phyloP scores from a whole-genome alignment of 2,113 vertebrate genomes.

The Gymnobelideus leadbeateri region DNA sequence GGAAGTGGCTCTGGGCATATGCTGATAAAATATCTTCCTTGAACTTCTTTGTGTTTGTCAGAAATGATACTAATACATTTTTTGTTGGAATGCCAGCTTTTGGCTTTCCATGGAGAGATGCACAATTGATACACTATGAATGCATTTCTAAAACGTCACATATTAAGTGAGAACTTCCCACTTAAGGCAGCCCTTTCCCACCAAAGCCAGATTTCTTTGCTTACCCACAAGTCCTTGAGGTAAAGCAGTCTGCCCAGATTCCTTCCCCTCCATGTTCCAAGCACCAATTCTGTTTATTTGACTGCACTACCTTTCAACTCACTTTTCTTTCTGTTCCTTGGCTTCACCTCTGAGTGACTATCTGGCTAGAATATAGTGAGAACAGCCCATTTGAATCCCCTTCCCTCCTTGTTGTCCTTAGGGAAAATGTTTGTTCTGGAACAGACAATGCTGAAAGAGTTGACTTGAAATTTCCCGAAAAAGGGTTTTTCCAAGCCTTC shows the following conservation, averaged over 20 bases:
- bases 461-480: slow-evolving; percentile 19
- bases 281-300: not conserved
- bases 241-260: not conserved
- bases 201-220: not conserved
- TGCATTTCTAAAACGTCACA: not conserved
- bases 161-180: not conserved
- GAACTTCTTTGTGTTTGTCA: not conserved
- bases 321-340: not conserved
- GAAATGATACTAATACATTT: not conserved
- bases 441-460: slow-evolving; percentile 9
- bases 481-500: slow-evolving; percentile 18
- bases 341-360: not conserved
- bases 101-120: slow-evolving; percentile 15
- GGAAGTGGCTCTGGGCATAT: not conserved
- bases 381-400: not conserved
- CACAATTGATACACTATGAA: not conserved
- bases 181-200: not conserved
- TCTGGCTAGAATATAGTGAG: not conserved
- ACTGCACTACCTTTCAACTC: not conserved
- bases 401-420: not conserved
- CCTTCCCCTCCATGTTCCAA: not conserved
- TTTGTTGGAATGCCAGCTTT: slow-evolving; percentile 24
- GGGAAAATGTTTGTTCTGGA: slow-evolving; percentile 42
- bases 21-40: not conserved
- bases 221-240: not conserved